These are phyloP conservation scores for Synaphobranchus kaupii DNA, from an alignment of 2,797 vertebrate species.

Conservation along the genomic window DNA sequence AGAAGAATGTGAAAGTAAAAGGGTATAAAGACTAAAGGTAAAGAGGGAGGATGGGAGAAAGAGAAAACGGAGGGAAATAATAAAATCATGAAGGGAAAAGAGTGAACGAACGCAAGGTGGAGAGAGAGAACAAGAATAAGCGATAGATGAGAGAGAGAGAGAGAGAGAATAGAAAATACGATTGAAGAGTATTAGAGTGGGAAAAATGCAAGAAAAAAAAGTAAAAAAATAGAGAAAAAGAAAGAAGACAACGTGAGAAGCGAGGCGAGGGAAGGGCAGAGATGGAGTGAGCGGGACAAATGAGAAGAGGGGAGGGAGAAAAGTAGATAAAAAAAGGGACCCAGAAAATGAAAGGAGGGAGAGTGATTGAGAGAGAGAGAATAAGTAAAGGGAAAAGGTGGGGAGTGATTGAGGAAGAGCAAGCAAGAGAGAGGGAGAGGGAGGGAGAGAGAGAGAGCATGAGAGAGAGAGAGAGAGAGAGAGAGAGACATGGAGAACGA, in stretches of 20 bases:
- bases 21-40: neutral
- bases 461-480: neutral
- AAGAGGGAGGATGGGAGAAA: no score
- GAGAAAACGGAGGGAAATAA: neutral
- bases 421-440: neutral
- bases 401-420: conserved; percentile 34
- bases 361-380: conserved; percentile 19
- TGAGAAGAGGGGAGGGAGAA: no score
- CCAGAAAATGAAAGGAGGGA: neutral
- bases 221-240: neutral
- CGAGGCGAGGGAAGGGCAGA: no score
- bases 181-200: conserved; percentile 12
- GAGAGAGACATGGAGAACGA: conserved; percentile 11
- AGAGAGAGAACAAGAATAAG: conserved; percentile 6
- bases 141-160: neutral
- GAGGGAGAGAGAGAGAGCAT: neutral
- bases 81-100: neutral
- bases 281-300: no score
- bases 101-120: neutral
- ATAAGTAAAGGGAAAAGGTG: conserved; percentile 35
- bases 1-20: neutral
- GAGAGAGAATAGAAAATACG: conserved; percentile 28
- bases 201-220: neutral
- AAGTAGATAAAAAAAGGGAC: no score
- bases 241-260: neutral